Conservation (phyloP, 2,797 vertebrate genomes). For the Enteromius trimaculatus region DNA sequence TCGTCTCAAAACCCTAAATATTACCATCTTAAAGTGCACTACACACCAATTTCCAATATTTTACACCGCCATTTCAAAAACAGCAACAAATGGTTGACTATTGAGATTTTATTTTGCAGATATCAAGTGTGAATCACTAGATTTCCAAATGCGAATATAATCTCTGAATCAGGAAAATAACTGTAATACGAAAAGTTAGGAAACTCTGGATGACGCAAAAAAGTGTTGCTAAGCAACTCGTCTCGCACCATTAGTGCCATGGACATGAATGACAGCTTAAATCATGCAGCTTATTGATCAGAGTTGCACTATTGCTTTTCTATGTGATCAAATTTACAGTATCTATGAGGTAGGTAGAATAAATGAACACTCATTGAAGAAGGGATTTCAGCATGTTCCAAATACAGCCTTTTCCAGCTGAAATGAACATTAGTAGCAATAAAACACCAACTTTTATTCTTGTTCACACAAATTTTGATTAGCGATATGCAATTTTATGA, state of each 20-base stretch:
- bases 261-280: background rate
- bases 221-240: background rate
- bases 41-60: background rate
- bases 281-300: background rate
- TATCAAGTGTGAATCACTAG: background rate
- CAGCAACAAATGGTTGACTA: background rate
- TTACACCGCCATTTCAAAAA: background rate
- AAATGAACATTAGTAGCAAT: background rate
- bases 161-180: background rate
- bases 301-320: background rate
- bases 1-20: background rate
- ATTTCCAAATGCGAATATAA: background rate
- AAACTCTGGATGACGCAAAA: background rate
- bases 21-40: conserved; percentile 4
- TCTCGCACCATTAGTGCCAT: background rate
- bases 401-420: background rate
- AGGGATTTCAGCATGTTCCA: background rate
- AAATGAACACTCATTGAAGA: background rate
- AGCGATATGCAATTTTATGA: background rate
- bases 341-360: background rate
- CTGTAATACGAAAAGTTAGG: background rate
- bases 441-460: background rate
- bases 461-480: background rate
- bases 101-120: background rate
- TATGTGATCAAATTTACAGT: background rate